Conservation (phyloP, 2,888 invertebrate species). For the Tenthredo amoena region DNA sequence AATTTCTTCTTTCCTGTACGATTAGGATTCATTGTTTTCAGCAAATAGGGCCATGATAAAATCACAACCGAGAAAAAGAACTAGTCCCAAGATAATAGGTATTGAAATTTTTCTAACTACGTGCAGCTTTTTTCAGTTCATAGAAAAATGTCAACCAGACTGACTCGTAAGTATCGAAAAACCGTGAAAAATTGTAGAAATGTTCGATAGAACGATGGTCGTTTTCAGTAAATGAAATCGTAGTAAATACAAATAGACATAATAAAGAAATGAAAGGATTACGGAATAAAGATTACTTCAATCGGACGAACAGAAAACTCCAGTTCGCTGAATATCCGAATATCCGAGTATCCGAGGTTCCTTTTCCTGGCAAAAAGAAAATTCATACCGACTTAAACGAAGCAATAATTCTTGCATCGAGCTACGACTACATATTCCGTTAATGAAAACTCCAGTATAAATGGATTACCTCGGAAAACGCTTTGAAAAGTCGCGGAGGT, state of each 20-base stretch:
- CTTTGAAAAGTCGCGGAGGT: not conserved
- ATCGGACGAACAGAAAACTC: not conserved
- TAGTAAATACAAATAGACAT: not conserved
- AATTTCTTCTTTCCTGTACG: not conserved
- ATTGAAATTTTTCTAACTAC: not conserved
- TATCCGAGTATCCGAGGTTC: not conserved
- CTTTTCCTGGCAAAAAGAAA: not conserved
- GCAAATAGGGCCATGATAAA: not conserved
- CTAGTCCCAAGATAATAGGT: not conserved
- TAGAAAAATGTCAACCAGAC: not conserved
- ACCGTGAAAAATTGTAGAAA: not conserved
- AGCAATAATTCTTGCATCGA: not conserved
- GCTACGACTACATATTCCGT: not conserved
- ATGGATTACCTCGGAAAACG: not conserved
- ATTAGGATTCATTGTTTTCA: not conserved
- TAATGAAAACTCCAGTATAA: conserved; percentile 30
- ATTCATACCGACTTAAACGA: not conserved
- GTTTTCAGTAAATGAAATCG: not conserved
- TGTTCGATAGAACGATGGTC: not conserved
- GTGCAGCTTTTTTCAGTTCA: not conserved
- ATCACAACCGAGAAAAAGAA: not conserved
- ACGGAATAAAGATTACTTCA: not conserved
- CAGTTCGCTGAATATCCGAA: not conserved
- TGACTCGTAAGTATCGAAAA: not conserved
- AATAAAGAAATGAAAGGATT: not conserved